These are phyloP conservation scores for Hoplodrina blanda DNA, from an alignment of 2,888 invertebrate species.

Conservation along the genomic window DNA sequence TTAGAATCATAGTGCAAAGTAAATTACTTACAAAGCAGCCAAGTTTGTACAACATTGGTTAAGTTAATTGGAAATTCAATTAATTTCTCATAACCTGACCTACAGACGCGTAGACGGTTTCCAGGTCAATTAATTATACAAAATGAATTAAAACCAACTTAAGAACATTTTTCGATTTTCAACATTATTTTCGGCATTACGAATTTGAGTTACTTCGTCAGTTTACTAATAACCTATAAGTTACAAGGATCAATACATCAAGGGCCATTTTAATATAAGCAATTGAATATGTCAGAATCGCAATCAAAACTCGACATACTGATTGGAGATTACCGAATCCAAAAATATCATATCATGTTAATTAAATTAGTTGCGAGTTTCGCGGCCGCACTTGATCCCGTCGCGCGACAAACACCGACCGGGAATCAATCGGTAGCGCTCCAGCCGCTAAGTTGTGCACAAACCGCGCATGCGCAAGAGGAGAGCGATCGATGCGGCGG, in stretches of 20 bases:
- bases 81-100: conserved; percentile 18
- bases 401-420: conserved; percentile 59
- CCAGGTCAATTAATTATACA: conserved; percentile 27
- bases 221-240: background rate
- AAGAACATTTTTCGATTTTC: conserved; percentile 5
- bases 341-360: conserved; percentile 64
- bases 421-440: conserved; percentile 78
- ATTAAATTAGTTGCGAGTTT: conserved; percentile 61
- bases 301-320: conserved; percentile 43
- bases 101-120: conserved; percentile 8
- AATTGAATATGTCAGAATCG: conserved; percentile 40
- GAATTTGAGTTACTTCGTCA: background rate
- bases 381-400: conserved; percentile 58
- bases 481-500: conserved; percentile 82
- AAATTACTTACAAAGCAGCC: background rate
- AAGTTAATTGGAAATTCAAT: conserved; percentile 18
- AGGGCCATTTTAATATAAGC: conserved; percentile 14
- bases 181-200: conserved; percentile 5
- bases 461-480: conserved; percentile 77
- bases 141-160: background rate
- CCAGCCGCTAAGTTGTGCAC: conserved; percentile 74
- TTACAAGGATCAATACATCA: conserved; percentile 47
- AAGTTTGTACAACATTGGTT: background rate
- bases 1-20: conserved; percentile 7
- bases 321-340: conserved; percentile 40